Evolutionary conservation across 2,797 vertebrate species (phyloP).

Genomic region (Tenualosa ilisha): DNA sequence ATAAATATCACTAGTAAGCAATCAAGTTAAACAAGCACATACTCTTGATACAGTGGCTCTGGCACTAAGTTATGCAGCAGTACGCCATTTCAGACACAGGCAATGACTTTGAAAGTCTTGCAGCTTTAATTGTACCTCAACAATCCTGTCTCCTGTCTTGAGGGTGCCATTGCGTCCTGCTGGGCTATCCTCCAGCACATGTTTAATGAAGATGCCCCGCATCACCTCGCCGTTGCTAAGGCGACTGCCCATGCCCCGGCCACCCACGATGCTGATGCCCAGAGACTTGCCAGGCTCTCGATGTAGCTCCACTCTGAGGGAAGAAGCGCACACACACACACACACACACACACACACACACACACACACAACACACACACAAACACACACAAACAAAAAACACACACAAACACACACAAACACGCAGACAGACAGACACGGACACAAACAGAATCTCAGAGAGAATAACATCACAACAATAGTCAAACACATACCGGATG

Average conservation of each 20-base stretch:
- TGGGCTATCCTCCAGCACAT: conserved; percentile 95
- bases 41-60: too few species aligned
- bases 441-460: not conserved
- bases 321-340: conserved; percentile 24
- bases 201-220: conserved; percentile 98
- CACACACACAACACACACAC: not conserved
- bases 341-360: conserved; percentile 33
- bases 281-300: conserved; percentile 90
- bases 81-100: too few species aligned
- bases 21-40: too few species aligned
- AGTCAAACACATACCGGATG: too few species aligned
- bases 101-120: too few species aligned
- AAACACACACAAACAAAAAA: not conserved
- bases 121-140: conserved; percentile 79
- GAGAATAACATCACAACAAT: too few species aligned
- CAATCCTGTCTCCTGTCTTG: conserved; percentile 93
- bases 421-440: not conserved
- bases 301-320: conserved; percentile 89
- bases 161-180: conserved; percentile 92
- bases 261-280: conserved; percentile 97
- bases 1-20: too few species aligned
- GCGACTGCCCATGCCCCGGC: conserved; percentile 96
- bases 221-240: conserved; percentile 95
- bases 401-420: not conserved
- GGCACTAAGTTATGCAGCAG: too few species aligned